These are phyloP conservation scores for Choloepus didactylus DNA, from an alignment of 2,797 vertebrate species.

Conservation along the genomic window DNA sequence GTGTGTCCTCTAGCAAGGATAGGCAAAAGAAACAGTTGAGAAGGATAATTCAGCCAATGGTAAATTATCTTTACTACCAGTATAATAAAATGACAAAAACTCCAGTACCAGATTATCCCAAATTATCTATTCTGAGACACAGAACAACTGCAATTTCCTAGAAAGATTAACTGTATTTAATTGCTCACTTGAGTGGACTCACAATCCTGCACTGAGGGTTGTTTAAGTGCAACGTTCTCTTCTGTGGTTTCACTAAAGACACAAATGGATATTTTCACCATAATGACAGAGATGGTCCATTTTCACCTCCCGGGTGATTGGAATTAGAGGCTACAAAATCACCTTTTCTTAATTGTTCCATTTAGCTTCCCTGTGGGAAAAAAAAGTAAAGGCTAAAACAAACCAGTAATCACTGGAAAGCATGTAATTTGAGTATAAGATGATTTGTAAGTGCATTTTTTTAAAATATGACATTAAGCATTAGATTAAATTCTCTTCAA, in stretches of 20 bases:
- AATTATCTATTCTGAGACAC: background rate
- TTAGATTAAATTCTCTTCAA: background rate
- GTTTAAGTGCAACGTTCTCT: constrained; percentile 20
- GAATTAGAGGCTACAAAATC: constrained; percentile 11
- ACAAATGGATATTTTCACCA: constrained; percentile 34
- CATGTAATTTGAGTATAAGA: background rate
- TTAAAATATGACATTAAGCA: background rate
- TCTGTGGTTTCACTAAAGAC: background rate
- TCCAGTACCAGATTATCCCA: background rate
- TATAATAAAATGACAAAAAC: background rate
- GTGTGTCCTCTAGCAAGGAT: background rate
- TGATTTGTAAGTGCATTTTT: background rate
- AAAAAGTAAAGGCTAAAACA: background rate
- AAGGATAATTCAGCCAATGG: background rate
- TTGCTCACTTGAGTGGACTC: background rate
- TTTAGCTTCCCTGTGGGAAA: background rate
- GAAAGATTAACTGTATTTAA: constrained; percentile 46
- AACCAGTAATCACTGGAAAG: background rate
- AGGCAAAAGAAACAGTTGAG: background rate
- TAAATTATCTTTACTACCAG: background rate
- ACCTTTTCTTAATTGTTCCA: constrained; percentile 11
- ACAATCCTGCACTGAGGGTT: background rate
- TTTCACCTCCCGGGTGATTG: background rate
- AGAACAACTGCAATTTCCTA: constrained; percentile 17
- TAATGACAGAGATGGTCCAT: constrained; percentile 31